phyloP scores from a whole-genome alignment of 2,797 vertebrate genomes.

The Gallinago stenura region DNA sequence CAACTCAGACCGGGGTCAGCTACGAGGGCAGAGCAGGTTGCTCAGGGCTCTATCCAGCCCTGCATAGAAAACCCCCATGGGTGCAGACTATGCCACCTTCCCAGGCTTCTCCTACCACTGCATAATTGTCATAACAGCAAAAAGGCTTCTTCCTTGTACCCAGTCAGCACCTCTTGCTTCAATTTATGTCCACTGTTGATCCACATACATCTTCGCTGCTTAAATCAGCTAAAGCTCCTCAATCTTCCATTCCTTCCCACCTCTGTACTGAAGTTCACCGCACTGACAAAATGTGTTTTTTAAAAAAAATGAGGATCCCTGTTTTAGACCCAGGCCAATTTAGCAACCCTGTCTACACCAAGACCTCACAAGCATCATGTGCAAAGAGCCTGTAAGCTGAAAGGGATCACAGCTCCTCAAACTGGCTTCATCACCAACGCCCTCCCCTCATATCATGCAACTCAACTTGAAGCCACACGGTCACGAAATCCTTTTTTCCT shows the following conservation, averaged over 20 bases:
- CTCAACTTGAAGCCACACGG: not conserved
- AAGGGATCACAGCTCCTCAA: not conserved
- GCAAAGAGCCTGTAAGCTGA: not conserved
- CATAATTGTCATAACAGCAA: not conserved
- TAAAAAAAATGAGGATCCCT: not conserved
- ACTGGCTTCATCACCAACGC: not conserved
- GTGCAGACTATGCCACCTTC: not conserved
- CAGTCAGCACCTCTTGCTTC: not conserved
- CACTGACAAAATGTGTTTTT: not conserved
- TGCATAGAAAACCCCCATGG: accelerated
- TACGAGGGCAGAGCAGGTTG: not conserved
- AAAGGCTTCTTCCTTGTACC: not conserved
- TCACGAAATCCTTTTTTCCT: not conserved
- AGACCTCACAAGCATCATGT: not conserved
- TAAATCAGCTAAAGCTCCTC: not conserved
- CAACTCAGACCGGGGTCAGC: not conserved
- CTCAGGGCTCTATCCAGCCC: not conserved
- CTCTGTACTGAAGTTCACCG: not conserved
- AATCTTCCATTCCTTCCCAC: not conserved
- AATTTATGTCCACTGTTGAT: not conserved
- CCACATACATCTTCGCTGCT: not conserved
- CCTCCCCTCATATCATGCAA: not conserved
- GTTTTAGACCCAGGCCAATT: not conserved
- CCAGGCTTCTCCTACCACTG: not conserved
- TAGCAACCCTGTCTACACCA: not conserved